A percentile compares a stretch with the other conserved stretches of the same genome.
phyloP scores from a whole-genome alignment of 2,888 invertebrate species.

The Zhuqinia jingwanae region DNA sequence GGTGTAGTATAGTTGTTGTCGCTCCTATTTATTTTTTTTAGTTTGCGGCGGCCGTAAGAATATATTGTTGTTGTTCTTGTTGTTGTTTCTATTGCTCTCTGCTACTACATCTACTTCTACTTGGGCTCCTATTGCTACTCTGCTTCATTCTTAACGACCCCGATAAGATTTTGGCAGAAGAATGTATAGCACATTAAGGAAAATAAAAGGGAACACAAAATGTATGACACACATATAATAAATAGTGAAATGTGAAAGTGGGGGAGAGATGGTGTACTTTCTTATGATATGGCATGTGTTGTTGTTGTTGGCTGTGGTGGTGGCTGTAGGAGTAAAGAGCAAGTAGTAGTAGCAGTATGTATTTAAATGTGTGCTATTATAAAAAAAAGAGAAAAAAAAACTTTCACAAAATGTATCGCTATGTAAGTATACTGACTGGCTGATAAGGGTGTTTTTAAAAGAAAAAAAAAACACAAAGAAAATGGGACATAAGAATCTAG shows the following conservation, averaged over 20 bases:
- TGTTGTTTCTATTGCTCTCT: neutral
- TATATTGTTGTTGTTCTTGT: neutral
- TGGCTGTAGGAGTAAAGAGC: too few relatives aligned
- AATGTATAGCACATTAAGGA: constrained; percentile 40
- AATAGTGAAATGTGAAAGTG: neutral
- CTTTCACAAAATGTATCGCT: constrained; percentile 51
- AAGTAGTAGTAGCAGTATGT: neutral
- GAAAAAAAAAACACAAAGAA: neutral
- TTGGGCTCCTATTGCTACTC: neutral
- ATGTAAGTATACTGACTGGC: too few relatives aligned
- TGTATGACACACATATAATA: constrained; percentile 27
- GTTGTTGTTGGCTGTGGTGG: neutral
- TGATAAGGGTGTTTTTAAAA: constrained; percentile 42
- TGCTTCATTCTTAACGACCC: constrained; percentile 55
- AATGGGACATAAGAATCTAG: constrained; percentile 54
- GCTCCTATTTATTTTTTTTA: neutral
- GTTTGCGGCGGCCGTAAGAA: constrained; percentile 18
- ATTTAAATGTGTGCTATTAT: neutral
- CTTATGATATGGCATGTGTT: too few relatives aligned
- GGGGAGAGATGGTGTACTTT: neutral
- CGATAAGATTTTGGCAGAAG: constrained; percentile 67
- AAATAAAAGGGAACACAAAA: constrained; percentile 34
- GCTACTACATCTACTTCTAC: too few relatives aligned
- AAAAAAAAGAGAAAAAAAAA: constrained; percentile 46
- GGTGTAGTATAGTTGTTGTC: constrained; percentile 1